A percentile compares a stretch with the other conserved stretches of the same genome.
Evolutionary conservation across 2,113 vertebrate genomes (phyloP).

Genomic region (Sceloporus tristichus): DNA sequence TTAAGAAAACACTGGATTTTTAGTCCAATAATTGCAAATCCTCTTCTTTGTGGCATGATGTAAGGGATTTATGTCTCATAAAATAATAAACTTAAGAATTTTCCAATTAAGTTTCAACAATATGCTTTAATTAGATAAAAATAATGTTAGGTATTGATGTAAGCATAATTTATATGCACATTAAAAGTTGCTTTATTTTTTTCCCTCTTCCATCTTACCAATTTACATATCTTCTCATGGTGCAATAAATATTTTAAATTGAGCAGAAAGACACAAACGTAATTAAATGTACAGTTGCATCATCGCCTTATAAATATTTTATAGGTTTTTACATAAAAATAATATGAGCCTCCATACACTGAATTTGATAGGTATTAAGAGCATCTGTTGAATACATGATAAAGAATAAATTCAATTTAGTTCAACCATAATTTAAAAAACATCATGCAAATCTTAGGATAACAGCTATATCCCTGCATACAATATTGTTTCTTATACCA

Average conservation of each 20-base stretch:
- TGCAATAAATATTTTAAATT: slow-evolving; percentile 77
- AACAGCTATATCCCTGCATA: slow-evolving; percentile 22
- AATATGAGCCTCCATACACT: slow-evolving; percentile 64
- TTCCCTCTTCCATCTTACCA: slow-evolving; percentile 16
- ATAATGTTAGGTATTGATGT: slow-evolving; percentile 64
- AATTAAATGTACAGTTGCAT: slow-evolving; percentile 73
- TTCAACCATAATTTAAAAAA: slow-evolving; percentile 60
- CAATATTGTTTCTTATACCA: not conserved
- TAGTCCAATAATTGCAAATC: slow-evolving; percentile 12
- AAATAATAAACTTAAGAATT: slow-evolving; percentile 44
- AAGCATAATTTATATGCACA: slow-evolving; percentile 59
- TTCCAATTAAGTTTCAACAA: slow-evolving; percentile 65
- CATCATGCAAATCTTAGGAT: slow-evolving; percentile 51
- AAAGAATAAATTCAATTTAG: slow-evolving; percentile 67
- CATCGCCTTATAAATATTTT: slow-evolving; percentile 74
- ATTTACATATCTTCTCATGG: slow-evolving; percentile 68
- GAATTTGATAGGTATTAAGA: slow-evolving; percentile 68
- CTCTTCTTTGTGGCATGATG: slow-evolving; percentile 19
- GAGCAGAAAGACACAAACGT: slow-evolving; percentile 71
- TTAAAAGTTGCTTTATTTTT: slow-evolving; percentile 57
- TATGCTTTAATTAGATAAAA: slow-evolving; percentile 71
- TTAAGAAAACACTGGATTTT: not conserved
- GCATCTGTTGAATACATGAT: slow-evolving; percentile 67
- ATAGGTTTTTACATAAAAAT: slow-evolving; percentile 76
- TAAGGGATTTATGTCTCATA: slow-evolving; percentile 48